Conservation (phyloP, 2,797 vertebrate species). For the Lerista edwardsae region DNA sequence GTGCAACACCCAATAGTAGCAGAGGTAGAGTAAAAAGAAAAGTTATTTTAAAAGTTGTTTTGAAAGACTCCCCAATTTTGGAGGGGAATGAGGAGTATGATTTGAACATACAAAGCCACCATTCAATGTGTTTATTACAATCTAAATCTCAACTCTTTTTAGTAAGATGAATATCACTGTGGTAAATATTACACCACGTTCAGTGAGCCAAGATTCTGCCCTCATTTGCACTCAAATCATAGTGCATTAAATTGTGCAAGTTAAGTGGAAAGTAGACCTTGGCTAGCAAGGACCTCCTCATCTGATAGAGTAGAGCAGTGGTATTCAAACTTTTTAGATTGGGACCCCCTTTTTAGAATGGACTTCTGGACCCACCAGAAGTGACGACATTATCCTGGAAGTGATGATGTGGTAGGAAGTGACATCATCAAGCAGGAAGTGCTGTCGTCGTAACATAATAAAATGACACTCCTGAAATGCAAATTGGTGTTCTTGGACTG, state of each 20-base stretch:
- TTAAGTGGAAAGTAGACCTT: neutral
- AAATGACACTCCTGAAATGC: too few relatives aligned
- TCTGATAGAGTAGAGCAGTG: too few relatives aligned
- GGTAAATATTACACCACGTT: neutral
- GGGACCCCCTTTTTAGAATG: too few relatives aligned
- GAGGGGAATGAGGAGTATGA: neutral
- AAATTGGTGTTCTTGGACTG: too few relatives aligned
- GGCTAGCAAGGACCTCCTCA: neutral
- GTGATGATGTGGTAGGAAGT: too few relatives aligned
- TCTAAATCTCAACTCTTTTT: neutral
- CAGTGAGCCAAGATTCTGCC: neutral
- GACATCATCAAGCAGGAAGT: too few relatives aligned
- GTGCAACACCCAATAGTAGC: neutral
- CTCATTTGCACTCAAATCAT: neutral
- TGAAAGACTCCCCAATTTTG: neutral
- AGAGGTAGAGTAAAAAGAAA: neutral
- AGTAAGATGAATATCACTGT: neutral
- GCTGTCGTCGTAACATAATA: too few relatives aligned
- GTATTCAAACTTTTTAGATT: too few relatives aligned
- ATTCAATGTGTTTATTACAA: neutral
- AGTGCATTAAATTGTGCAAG: neutral
- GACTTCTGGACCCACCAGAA: too few relatives aligned
- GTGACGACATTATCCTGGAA: too few relatives aligned
- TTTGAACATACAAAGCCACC: neutral
- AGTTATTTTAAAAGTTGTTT: neutral